These are phyloP conservation scores for Tanytarsus gracilentus DNA, from an alignment of 2,888 invertebrate species.

Conservation along the genomic window DNA sequence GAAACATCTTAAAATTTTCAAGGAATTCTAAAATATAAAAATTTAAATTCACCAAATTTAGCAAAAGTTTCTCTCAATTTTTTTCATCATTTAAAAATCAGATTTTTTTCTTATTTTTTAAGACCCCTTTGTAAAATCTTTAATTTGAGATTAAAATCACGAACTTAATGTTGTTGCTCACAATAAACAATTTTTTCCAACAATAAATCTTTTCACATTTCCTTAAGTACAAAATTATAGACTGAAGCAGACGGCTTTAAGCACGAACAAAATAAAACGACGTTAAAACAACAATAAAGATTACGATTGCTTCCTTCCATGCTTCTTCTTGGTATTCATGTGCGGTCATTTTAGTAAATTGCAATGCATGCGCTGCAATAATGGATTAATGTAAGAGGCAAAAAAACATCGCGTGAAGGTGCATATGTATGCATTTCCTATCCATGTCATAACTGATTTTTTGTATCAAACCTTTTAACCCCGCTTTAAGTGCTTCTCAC, in stretches of 20 bases:
- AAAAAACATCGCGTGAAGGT: constrained; percentile 10
- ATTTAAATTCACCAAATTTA: no score
- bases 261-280: no score
- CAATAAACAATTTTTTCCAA: not conserved
- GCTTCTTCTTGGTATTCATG: no score
- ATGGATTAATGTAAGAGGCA: constrained; percentile 25
- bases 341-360: constrained; percentile 14
- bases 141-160: not conserved
- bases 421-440: not conserved
- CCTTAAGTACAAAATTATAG: constrained; percentile 1
- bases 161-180: not conserved
- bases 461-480: constrained; percentile 5
- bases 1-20: no score
- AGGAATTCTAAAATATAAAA: no score
- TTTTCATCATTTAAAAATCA: no score
- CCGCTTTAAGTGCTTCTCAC: not conserved
- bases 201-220: not conserved
- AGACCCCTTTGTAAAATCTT: not conserved
- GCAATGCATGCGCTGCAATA: constrained; percentile 21
- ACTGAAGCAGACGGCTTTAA: not conserved
- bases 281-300: constrained; percentile 17
- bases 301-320: constrained; percentile 25
- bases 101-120: no score
- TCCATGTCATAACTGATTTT: constrained; percentile 10
- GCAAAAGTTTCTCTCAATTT: no score